Evolutionary conservation across 2,113 vertebrate genomes (phyloP), one percentile per base, ranked within the genome.

Genomic region (Cyprinus carpio): DNA sequence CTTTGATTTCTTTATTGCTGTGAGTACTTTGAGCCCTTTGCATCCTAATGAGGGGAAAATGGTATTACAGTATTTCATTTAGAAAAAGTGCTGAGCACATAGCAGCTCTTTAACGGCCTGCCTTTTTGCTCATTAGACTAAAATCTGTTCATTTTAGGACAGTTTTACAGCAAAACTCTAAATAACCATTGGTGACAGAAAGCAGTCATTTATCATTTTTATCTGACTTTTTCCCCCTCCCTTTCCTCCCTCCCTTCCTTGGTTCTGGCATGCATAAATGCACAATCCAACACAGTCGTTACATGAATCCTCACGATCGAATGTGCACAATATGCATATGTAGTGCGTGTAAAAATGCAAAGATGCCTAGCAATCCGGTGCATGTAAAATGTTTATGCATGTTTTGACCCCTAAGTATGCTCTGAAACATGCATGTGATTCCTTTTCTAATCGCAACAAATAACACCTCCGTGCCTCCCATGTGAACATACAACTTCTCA

Each of bases 21-120:
- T 90, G 90, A 91, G 92, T 94, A 92, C 93, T 93, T 92, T 91
- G 90, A 93, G 92, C 90, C 93, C 92, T 94, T 93, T 94, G 93
- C 93, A 94, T 94, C 93, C 94, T 93, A 93, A 94, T 92, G 93
- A 94, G 92, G 89, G 80, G 89, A 91, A 93, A 94, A 93, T 92
- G 93, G 93, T 93, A 93, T 93, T 94, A 82, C 80, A 82, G 80
- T 82, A 93, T 94, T 94, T 94, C 93, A 94, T 94, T 93, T 93
- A 91, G 91, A 93, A 93, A 93, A 93, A 94, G 92, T 94, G 93
- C 94, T 95, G 94, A 95, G 94, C 93, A 91, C 93, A 93, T 93
- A 92, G 90, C 93, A 86, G 91, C 91, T 90, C 92, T 93, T 93
- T 94, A 94, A 94, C 92, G 90, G 92, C 93, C 92, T 93, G 93